A percentile compares a stretch with the other conserved stretches of the same genome.
Evolutionary conservation across 2,797 vertebrate genomes (phyloP).

Genomic region (Sebastiscus tertius): DNA sequence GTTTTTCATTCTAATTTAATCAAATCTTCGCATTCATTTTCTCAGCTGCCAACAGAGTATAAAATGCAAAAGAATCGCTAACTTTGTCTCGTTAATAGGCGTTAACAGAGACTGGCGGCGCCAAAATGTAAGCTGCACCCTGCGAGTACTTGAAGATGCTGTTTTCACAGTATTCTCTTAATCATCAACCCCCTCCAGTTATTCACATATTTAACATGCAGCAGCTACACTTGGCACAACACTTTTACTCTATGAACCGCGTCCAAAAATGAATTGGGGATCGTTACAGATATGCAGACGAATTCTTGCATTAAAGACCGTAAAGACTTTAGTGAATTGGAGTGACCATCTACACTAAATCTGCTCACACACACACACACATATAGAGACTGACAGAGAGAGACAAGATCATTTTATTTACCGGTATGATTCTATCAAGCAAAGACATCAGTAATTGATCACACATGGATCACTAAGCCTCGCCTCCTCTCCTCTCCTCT

Average conservation of each 20-base stretch:
- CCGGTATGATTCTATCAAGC: constrained; percentile 64
- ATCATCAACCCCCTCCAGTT: constrained; percentile 30
- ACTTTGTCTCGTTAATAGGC: constrained; percentile 41
- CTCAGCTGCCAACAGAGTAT: constrained; percentile 7
- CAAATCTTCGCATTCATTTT: constrained; percentile 18
- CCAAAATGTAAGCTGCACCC: constrained; percentile 25
- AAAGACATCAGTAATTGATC: constrained; percentile 55
- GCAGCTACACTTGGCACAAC: constrained; percentile 28
- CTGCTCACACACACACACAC: background rate
- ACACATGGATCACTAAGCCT: constrained; percentile 53
- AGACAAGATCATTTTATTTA: constrained; percentile 59
- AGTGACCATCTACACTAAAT: background rate
- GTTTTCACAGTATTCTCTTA: constrained; percentile 42
- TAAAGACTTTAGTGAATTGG: background rate
- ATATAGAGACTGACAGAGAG: background rate
- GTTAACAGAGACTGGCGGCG: constrained; percentile 26
- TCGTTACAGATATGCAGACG: background rate
- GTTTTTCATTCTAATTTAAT: constrained; percentile 9
- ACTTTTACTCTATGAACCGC: constrained; percentile 5
- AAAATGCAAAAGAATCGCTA: constrained; percentile 24
- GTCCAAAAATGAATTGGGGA: background rate
- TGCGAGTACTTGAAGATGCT: constrained; percentile 21
- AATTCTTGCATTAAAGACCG: constrained; percentile 1
- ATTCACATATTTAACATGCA: constrained; percentile 47
- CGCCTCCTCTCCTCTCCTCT: background rate